These are phyloP conservation scores for Rhinichthys osculus DNA, from an alignment of 2,797 vertebrate species.

Conservation along the genomic window DNA sequence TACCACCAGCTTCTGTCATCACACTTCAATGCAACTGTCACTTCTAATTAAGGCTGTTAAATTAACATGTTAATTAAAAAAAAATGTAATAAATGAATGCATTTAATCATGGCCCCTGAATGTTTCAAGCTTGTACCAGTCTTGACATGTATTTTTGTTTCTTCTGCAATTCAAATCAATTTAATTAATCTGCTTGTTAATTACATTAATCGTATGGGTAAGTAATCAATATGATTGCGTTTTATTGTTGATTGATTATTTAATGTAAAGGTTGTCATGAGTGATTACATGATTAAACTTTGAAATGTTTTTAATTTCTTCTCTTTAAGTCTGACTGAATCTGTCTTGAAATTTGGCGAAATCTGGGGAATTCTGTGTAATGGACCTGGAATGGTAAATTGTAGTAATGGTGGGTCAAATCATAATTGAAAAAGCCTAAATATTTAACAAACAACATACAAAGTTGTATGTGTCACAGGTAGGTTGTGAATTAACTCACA, in stretches of 20 bases:
- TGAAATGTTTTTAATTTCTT: not conserved
- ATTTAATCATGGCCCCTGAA: not conserved
- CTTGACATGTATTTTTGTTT: not conserved
- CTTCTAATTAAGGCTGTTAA: slow-evolving; percentile 13
- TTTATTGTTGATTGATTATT: not conserved
- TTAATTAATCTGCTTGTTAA: not conserved
- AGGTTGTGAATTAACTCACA: too few species aligned
- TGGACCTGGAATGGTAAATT: not conserved
- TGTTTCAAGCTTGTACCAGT: not conserved
- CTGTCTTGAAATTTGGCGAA: not conserved
- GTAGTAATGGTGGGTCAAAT: not conserved
- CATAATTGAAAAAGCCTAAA: too few species aligned
- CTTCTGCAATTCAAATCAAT: not conserved
- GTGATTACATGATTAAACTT: not conserved
- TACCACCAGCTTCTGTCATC: slow-evolving; percentile 19
- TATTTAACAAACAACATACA: too few species aligned
- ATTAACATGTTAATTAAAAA: slow-evolving; percentile 1
- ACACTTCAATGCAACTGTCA: not conserved
- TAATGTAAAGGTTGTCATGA: not conserved
- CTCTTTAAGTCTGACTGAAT: not conserved
- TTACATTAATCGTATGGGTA: not conserved
- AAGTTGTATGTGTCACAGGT: too few species aligned
- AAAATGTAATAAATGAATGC: not conserved
- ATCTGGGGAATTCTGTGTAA: not conserved
- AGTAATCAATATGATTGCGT: not conserved